Conservation (phyloP, 2,888 invertebrate species). For the Mythimna loreyi region DNA sequence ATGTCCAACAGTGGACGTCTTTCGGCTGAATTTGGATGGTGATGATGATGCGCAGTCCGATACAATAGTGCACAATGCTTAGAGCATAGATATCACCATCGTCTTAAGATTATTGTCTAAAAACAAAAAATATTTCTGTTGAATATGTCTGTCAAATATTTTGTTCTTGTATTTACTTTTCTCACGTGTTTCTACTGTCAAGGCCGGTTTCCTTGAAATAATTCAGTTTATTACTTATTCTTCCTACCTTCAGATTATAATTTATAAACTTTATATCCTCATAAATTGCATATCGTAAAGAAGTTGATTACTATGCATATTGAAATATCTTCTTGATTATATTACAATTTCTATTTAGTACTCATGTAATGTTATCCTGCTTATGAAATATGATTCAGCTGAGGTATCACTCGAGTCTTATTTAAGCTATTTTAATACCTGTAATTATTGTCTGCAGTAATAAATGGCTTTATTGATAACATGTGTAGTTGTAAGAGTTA, state of each 20-base stretch:
- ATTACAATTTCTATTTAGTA: conserved; percentile 8
- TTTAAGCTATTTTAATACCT: conserved; percentile 27
- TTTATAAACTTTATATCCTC: conserved; percentile 9
- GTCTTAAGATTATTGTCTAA: not conserved
- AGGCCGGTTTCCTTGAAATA: conserved; percentile 2
- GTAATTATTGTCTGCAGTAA: conserved; percentile 34
- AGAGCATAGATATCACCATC: not conserved
- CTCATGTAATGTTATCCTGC: not conserved
- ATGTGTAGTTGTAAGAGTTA: conserved; percentile 15
- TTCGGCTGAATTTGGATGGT: no score
- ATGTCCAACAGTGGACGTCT: no score
- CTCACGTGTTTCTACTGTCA: not conserved
- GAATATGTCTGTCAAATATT: not conserved
- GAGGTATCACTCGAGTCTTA: conserved; percentile 7
- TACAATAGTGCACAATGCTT: no score
- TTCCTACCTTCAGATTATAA: not conserved
- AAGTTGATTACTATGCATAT: conserved; percentile 7
- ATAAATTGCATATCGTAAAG: not conserved
- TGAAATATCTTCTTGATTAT: conserved; percentile 7
- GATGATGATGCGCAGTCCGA: no score
- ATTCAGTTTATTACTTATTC: not conserved
- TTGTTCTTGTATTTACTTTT: not conserved
- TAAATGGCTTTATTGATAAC: conserved; percentile 53
- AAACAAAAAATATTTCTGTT: not conserved
- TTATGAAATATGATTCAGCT: conserved; percentile 20